phyloP scores from a whole-genome alignment of 2,888 invertebrate species.

The Sminthurides aquaticus region DNA sequence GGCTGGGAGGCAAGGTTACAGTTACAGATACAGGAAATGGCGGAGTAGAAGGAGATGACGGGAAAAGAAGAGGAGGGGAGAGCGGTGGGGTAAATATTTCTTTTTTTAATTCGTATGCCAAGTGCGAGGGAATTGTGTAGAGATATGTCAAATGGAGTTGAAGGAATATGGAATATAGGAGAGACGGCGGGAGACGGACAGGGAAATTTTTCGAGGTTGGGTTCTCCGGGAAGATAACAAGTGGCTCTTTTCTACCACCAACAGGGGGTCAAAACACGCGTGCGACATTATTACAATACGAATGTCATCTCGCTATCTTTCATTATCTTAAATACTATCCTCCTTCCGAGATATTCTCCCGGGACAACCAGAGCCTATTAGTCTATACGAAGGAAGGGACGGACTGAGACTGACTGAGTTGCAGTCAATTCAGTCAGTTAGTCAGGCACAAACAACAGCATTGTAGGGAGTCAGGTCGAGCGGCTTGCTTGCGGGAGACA shows the following conservation, averaged over 20 bases:
- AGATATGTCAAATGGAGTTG: conserved; percentile 43
- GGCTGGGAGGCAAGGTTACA: too few species aligned
- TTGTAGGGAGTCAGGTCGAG: too few species aligned
- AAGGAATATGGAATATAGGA: conserved; percentile 31
- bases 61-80: too few species aligned
- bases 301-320: conserved; percentile 33
- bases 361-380: too few species aligned
- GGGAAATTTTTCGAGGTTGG: conserved; percentile 38
- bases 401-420: too few species aligned
- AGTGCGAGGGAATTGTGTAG: conserved; percentile 24
- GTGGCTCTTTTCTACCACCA: conserved; percentile 35
- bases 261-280: conserved; percentile 40
- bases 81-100: too few species aligned
- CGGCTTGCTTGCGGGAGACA: too few species aligned
- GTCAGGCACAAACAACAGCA: too few species aligned
- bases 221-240: conserved; percentile 37
- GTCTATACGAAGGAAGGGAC: too few species aligned
- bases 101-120: conserved; percentile 39
- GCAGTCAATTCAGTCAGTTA: too few species aligned
- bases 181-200: conserved; percentile 41
- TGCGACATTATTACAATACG: conserved; percentile 41
- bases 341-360: background rate
- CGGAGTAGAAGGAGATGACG: too few species aligned
- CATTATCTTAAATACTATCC: conserved; percentile 19
- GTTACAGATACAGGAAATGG: too few species aligned